Evolutionary conservation across 2,797 vertebrate species (phyloP), one percentile per base, ranked within the genome.

Genomic region (Staurois parvus): DNA sequence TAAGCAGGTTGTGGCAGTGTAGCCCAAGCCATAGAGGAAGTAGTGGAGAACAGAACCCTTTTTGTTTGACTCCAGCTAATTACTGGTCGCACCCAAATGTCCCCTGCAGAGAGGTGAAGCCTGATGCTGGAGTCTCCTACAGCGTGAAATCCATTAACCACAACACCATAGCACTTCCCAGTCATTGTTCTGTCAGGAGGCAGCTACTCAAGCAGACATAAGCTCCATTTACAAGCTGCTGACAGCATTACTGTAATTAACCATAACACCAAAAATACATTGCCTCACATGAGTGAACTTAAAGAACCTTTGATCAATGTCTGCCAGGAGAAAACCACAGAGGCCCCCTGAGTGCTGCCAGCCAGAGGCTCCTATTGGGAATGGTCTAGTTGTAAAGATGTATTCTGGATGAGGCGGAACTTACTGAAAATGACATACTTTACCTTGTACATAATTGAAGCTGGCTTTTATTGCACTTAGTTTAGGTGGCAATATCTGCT

Each of bases 171-270:
- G 17, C 69, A 62, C 48, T 17, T 24, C 66, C 32, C 73, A 21
- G 66, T 13, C 56, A 76, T 83, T 76, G 81, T 76, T 68, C 81
- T 67, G 37, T 56, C 64, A 76, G 64, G 11, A 29, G 6, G 62
- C 24, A 45, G 28, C 13, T 6, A 7, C 32, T 48, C 28, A 13
- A 28, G 48, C 68, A 66, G 56, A 74, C 59, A 17, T 13, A 45
- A 6, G 52, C 34, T 12, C 52, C 34, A 79, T 68, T 29, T 68
- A 79, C 64, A 21, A 28, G 28, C 76, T 29, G 64, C 15, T 67
- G 62, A 68, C 62, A n/a, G 52, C 59, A 64, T 26, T 29, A 26
- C 76, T 66, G 76, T 13, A 32, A 56, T 80, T 69, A 80, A 52
- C 28, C 66, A 70, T 10, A 12, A 70, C 66, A 70, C 77, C 40